Base-by-base conservation (phyloP, 2,888 invertebrate genomes). In the Urechis unicinctus region DNA sequence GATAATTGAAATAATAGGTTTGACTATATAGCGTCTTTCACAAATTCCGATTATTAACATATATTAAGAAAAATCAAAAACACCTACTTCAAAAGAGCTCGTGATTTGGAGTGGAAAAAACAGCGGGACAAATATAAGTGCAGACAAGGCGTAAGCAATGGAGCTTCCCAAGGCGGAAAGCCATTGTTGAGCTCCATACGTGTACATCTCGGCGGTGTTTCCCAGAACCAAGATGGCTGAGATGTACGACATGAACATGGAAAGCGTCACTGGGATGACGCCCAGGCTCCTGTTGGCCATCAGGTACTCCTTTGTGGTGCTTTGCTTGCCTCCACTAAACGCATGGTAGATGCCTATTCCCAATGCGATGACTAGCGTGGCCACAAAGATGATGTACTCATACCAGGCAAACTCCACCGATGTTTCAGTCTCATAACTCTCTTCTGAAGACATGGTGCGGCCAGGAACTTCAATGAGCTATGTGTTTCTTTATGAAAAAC, bases 341-440 rank as follows among this genome's bases (percentile, higher is more conserved):
- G 49, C 53, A 44, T 28, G 43, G 43, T 56, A 58, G 2, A 58
- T n/a, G 22, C 58, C 58, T 22, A 58, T 58, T 1, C 56, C 58
- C n/a, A 58, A 45, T 2, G 56, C 44, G 22, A 56, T 36, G 17
- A 50, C 41, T 29, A 58, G 43, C 1, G 58, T 58, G 2, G 36
- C 4, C 3, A 29, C 25, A 22, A 58, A 58, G 47, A 58, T 42
- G 17, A 58, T 22, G 49, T 55, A 55, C 44, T 58, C 58, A 22
- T 54, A 53, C 57, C 57, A 57, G 17, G 44, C 22, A 29, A 57
- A 57, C 22, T 50, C 50, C 17, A 6, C 48, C 6, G 22, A 24
- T 21, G 6, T 22, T 6, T 45, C 13, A 9, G 50, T n/a, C 90
- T 90, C 70, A 61, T 58, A 3, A 67, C 53, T 6, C 70, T n/a